Conservation (phyloP, 2,888 invertebrate genomes). For the Cancer borealis region DNA sequence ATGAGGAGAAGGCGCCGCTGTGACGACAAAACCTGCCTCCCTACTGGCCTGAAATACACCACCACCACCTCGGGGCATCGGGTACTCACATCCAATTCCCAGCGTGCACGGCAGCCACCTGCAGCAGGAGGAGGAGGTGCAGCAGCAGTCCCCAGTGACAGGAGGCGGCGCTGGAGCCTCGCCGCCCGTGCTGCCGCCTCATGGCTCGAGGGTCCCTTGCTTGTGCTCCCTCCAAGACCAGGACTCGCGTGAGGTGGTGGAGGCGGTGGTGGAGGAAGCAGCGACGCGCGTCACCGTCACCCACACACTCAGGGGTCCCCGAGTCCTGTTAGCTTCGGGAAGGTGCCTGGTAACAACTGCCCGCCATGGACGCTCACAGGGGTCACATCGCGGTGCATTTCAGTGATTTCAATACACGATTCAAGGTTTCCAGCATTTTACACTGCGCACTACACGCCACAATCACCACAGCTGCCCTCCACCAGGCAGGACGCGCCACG, state of each 20-base stretch:
- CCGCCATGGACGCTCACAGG: conserved; percentile 51
- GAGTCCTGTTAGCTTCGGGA: conserved; percentile 14
- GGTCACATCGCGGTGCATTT: conserved; percentile 70
- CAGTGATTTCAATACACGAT: conserved; percentile 70
- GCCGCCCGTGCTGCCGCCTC: conserved; percentile 45
- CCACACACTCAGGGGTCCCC: conserved; percentile 39
- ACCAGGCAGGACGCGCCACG: not conserved
- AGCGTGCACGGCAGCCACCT: conserved; percentile 58
- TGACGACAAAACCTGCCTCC: not conserved
- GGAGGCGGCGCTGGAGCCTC: conserved; percentile 14
- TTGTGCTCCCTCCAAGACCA: not conserved
- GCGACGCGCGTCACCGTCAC: not conserved
- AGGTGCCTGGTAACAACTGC: conserved; percentile 1
- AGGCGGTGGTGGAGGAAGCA: not conserved
- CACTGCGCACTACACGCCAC: conserved; percentile 33
- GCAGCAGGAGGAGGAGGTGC: conserved; percentile 30
- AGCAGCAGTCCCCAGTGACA: conserved; percentile 53
- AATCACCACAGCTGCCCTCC: not conserved
- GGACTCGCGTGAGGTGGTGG: not conserved
- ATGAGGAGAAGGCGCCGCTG: not conserved
- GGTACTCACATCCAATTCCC: conserved; percentile 72
- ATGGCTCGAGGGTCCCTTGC: not conserved
- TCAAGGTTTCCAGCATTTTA: conserved; percentile 62
- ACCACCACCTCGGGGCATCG: not conserved
- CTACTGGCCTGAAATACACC: not conserved